Base-by-base conservation (phyloP, 2,113 vertebrate species). In the Anser brachyrhynchus region DNA sequence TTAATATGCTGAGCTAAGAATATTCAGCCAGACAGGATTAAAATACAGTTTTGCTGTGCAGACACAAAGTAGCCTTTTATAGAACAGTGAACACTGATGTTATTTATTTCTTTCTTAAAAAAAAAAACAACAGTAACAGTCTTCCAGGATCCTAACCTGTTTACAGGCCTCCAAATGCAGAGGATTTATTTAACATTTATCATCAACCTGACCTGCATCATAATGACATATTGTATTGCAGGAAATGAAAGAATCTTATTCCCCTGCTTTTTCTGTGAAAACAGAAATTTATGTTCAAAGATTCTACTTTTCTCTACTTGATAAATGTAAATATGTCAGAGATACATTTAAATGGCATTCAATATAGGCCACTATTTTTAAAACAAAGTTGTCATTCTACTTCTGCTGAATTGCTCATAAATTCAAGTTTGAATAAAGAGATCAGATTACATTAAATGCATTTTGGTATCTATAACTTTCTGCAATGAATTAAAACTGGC, bases 391-490 rank as follows among this genome's bases (percentile, higher is more conserved):
- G 97, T 98, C 98, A 98, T 97, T 98, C 97, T 98, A 94, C 93
- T 97, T 87, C 86, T 96, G 93, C 98, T 98, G 96, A 97, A 98
- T 98, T 98, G 95, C 97, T 98, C 98, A 96, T 99, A 98, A 98
- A 99, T 99, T 98, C 97, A 97, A 95, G 97, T 97, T 98, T 97
- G 97, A 99, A 99, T 98, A 97, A 98, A 98, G 98, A 98, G 97
- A 98, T 99, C 98, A 98, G 98, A 98, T 99, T 98, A 98, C 98
- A 98, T 98, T 99, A 99, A 99, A 99, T 98, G 98, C 97, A 98
- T 98, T 98, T 98, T 98, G 97, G 96, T 98, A 98, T 98, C 98
- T 98, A 87, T 97, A 98, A 98, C 98, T 98, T 98, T 98, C 97
- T 97, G 97, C 98, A 98, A 98, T 99, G 98, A 99, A 99, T 99